Evolutionary conservation across 1,140 invertebrate genomes (phyloP).

Genomic region (Macrobrachium nipponense): DNA sequence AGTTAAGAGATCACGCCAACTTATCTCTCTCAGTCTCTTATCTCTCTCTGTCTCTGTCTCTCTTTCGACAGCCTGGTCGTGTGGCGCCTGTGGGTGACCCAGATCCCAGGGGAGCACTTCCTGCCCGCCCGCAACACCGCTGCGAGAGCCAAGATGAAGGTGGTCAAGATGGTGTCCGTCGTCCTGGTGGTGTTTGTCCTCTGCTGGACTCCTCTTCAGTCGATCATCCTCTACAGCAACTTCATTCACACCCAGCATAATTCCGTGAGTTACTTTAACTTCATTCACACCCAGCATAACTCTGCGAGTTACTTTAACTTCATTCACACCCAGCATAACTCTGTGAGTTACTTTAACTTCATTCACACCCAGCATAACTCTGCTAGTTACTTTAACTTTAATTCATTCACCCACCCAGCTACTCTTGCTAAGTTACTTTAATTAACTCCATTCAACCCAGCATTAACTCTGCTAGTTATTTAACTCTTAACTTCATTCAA

Average conservation of each 20-base stretch:
- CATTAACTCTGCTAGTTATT: too few relatives aligned
- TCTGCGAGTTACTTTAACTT: not conserved
- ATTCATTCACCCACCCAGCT: too few relatives aligned
- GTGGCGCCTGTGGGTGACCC: slow-evolving; percentile 67
- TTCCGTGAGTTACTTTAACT: not conserved
- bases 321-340: slow-evolving; percentile 6
- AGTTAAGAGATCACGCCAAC: too few relatives aligned
- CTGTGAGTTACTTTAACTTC: slow-evolving; percentile 1
- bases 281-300: slow-evolving; percentile 24
- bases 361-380: not conserved
- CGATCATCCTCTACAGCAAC: slow-evolving; percentile 67
- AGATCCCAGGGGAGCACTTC: slow-evolving; percentile 66
- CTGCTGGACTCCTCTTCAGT: slow-evolving; percentile 68
- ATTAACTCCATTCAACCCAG: too few relatives aligned
- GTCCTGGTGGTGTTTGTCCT: slow-evolving; percentile 70
- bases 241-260: slow-evolving; percentile 43
- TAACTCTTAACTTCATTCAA: too few relatives aligned
- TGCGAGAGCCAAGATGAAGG: slow-evolving; percentile 64
- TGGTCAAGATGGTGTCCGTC: slow-evolving; percentile 71
- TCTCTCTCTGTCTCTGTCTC: not conserved
- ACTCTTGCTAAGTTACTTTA: too few relatives aligned
- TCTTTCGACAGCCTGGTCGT: slow-evolving; percentile 68
- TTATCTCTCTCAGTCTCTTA: not conserved
- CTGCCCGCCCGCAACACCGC: slow-evolving; percentile 61
- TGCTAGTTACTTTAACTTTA: not conserved